Evolutionary conservation across 2,888 invertebrate species (phyloP), one percentile per base, ranked within the genome.

Genomic region (Elysia crispata): DNA sequence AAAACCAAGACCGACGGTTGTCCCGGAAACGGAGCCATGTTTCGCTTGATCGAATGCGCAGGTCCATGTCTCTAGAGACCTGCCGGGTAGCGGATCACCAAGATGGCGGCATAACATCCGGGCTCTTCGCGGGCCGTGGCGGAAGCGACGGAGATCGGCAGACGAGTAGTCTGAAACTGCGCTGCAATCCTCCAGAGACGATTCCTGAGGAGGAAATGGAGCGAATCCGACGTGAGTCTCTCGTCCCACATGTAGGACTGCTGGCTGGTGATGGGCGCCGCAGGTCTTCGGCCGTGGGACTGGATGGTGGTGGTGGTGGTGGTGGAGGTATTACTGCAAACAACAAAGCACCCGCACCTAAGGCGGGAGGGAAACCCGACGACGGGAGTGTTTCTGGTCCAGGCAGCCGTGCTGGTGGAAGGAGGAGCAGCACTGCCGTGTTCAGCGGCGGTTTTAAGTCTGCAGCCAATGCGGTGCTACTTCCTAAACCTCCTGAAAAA

Each of bases 1-100:
- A 86, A 89, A 89, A 89, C 86, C 87, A 88, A 89, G 89, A 89
- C 86, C 87, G 88, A 15, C 84, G 88, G 62, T 69, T 89, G 76
- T 87, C 87, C 57, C 80, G 88, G 30, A 86, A 88, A 66, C 77
- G 85, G 31, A 85, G 86, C 72, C 81, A 83, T 57, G 82, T 87
- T 79, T 83, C 85, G 11, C 70, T 87, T 28, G 89, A 89, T 70
- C 85, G 86, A 1, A 81, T 89, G 33, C 88, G 88, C 60, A 85
- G 87, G 11, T 88, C 89, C 6, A 85, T 89, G 77, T 87, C 87
- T n/a, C 82, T 85, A 82, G 84, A 84, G 66, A 85, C 86, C 0
- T 79, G 84, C n/a, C 77, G 77, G 15, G 80, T 82, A 50, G 80
- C 62, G 25, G 23, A 60, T 15, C 3, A 3, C 41, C 41, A 41